Evolutionary conservation across 2,888 invertebrate genomes (phyloP), one percentile per base, ranked within the genome.

Genomic region (Melinopterus prodromus): DNA sequence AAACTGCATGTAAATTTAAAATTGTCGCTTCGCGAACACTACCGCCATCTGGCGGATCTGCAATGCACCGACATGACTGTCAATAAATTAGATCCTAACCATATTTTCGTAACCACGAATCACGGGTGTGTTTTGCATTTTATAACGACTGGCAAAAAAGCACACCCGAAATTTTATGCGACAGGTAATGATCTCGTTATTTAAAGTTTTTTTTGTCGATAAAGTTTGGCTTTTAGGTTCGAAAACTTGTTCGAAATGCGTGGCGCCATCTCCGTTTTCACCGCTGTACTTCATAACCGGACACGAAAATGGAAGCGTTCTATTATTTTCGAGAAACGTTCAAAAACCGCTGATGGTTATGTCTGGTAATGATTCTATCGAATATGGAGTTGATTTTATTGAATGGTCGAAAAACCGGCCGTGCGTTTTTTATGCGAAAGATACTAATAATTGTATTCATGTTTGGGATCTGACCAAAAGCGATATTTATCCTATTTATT

Each of bases 331-430:
- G 0, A 87, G 88, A 78, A 87, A 88, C 36, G 86, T 88, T 70
- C 89, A 89, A 78, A 89, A 86, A 81, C 90, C 92, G 7, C 85
- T 92, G 76, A 87, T 87, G 83, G 84, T 85, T 6, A 82, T 89
- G 70, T 86, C 86, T 16, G 87, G 87, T 79, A 86, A 87, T 79
- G 85, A 84, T 15, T 36, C 53, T 14, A 81, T 80, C 6, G 86
- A 81, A 7, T 85, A 85, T 6, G 85, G 86, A 12, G 87, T 92
- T 53, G 89, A 88, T 82, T 84, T 86, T 4, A 84, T 92, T 6
- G 90, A 91, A 83, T 92, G 92, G 92, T 92, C 92, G 0, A 88
- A 87, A 77, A 89, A 90, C 14, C 90, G 89, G 84, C 91, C 92
- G 0, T 90, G 91, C 80, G 88, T 90, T 16, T 88, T 92, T 84